Base-by-base conservation (phyloP, 1,140 invertebrate genomes). In the Drosophila suzukii region DNA sequence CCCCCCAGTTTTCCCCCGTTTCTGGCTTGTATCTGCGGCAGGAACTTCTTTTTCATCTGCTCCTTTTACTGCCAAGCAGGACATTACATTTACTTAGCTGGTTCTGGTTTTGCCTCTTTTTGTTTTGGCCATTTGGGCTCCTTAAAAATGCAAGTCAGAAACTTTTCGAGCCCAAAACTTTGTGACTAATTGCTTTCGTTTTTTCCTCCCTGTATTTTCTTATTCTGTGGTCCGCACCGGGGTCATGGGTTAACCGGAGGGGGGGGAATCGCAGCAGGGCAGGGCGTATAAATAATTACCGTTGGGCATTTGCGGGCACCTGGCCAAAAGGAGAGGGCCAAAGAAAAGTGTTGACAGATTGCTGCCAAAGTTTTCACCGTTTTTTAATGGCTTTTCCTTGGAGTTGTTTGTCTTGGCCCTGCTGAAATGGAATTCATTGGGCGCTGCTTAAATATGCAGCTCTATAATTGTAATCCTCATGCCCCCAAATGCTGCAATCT, bases 141-240 rank as follows among this genome's bases (percentile, higher is more conserved):
- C 73, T 73, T 85, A 58, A 74, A 77, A 84, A 81, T 86, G 78
- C 74, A 82, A 81, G 78, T 88, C 78, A 78, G 49, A 76, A 81
- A 82, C 46, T 88, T 82, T 82, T 67, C 34, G 55, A 68, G 65
- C 67, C 62, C 44, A 34, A 67, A 85, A 85, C 65, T 88, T 85
- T 85, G 53, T 85, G 79, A 88, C 83, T 85, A 85, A 85, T 85
- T 85, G 82, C 83, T 88, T 85, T 78, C 75, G 63, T 62, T 85
- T 75, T 86, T 66, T 61, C 12, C 12, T n/a, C 24, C 39, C n/a
- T 41, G 73, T 53, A 46, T 74, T 75, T 75, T 73, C 59, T 71
- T 60, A 71, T 73, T 85, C 75, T 85, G 73, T 24, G 81, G 81
- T 79, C 50, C 43, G 17, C 20, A 15, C 17, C 36, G 8, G 17